These are phyloP conservation scores for Blastobasis adustella DNA, from an alignment of 2,888 invertebrate genomes.

Conservation along the genomic window DNA sequence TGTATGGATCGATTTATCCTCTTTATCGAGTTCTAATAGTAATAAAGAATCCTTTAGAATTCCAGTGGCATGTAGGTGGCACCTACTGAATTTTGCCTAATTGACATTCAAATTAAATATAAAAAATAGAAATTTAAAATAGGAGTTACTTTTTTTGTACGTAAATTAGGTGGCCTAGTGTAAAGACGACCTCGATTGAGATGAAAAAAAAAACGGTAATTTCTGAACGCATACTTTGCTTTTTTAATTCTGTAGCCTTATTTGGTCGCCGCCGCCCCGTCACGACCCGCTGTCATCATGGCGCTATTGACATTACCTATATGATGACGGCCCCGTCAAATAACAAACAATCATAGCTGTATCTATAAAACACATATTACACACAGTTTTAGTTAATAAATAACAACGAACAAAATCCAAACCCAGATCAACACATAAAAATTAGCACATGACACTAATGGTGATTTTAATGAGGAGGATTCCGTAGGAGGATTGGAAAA, in stretches of 20 bases:
- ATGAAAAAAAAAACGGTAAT: not conserved
- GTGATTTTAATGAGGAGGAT: constrained; percentile 54
- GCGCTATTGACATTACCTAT: constrained; percentile 28
- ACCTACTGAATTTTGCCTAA: no score
- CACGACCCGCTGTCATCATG: constrained; percentile 1
- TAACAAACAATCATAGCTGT: constrained; percentile 63
- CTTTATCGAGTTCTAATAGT: no score
- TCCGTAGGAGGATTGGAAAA: constrained; percentile 43
- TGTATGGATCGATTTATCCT: no score
- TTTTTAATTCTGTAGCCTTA: not conserved
- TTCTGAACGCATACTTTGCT: constrained; percentile 1
- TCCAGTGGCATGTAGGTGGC: no score
- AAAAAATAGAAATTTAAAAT: no score
- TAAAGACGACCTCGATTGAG: not conserved
- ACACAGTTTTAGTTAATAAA: constrained; percentile 71
- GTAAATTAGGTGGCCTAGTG: no score
- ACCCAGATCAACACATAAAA: constrained; percentile 67
- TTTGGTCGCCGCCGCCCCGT: constrained; percentile 7
- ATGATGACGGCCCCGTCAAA: constrained; percentile 28
- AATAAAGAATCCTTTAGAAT: no score
- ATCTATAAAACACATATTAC: constrained; percentile 70
- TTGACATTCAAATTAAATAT: no score
- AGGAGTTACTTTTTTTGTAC: no score
- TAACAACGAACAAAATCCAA: constrained; percentile 72
- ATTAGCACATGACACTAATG: constrained; percentile 73